These are phyloP conservation scores for Acanthosepion esculentum DNA, from an alignment of 2,888 invertebrate species.

Conservation along the genomic window DNA sequence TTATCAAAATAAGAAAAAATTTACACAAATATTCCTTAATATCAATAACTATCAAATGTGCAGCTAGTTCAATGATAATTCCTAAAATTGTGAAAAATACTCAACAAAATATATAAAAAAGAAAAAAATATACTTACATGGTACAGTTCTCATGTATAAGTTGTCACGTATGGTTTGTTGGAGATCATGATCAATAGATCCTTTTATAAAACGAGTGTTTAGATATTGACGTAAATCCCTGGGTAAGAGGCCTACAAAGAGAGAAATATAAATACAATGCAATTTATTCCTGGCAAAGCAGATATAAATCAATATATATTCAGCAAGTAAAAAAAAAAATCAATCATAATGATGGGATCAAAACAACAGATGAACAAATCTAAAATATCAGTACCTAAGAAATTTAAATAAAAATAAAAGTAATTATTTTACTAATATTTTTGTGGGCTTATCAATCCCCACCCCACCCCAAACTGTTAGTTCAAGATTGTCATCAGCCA, in stretches of 20 bases:
- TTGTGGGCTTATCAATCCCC: no score
- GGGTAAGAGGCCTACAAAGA: constrained; percentile 75
- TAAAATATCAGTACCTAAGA: not conserved
- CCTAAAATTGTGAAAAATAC: not conserved
- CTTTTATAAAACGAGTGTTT: constrained; percentile 79
- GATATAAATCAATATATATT: not conserved
- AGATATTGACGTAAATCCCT: constrained; percentile 78
- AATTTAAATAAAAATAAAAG: not conserved
- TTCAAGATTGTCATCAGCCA: no score
- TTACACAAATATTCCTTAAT: no score
- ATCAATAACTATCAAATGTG: no score
- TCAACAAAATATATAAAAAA: constrained; percentile 49
- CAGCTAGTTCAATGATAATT: no score
- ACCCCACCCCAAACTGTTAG: no score
- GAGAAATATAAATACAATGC: constrained; percentile 10
- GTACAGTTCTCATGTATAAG: constrained; percentile 80
- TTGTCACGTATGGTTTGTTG: constrained; percentile 82
- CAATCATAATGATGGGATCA: not conserved
- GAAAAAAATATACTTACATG: constrained; percentile 72
- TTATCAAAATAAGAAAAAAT: no score
- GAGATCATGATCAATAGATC: constrained; percentile 79
- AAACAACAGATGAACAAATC: not conserved
- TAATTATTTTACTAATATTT: no score
- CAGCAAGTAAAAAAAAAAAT: not conserved
- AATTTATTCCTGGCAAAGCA: not conserved